Evolutionary conservation across 2,888 invertebrate genomes (phyloP), one percentile per base, ranked within the genome.

Genomic region (Plebejus argus): DNA sequence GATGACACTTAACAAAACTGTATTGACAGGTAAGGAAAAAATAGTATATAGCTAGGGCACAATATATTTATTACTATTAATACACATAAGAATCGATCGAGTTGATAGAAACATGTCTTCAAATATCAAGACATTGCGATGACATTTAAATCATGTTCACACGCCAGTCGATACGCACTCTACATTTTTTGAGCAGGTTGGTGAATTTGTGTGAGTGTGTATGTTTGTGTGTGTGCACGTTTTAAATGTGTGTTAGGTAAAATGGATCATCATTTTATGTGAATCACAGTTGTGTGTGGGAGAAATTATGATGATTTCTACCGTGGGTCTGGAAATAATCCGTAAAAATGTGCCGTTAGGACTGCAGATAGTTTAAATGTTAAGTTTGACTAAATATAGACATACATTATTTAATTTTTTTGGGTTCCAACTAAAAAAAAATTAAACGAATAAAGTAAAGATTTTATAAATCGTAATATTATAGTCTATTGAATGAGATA

Each of bases 131-230:
- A 82, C 15, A 33, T 66, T 66, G 28, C 66, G 28, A 66, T 33
- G 28, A 28, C 39, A 71, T 20, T 12, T 23, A 45, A 45, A 72
- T 86, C 84, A 83, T 85, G 88, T 89, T 89, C 91, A 89, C 90
- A 89, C 89, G 88, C 84, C 84, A 84, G 86, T 84, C 86, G 86
- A 86, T 85, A 82, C 84, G 81, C 61, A 66, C 66, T 18, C 66
- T 82, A 76, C 78, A 79, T 83, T 85, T 86, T 81, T 85, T 83
- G 83, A 89, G 89, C 89, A 89, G 89, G 90, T 89, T 87, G 83
- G 28, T 80, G 86, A 85, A 83, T 83, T 82, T 82, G 80, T 80
- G 80, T 82, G 80, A 35, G 56, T 66, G n/a, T 81, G 83, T 83
- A 49, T 39, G 71, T 70, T n/a, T 33, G 77, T 23, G 20, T 58